Percentiles rank a stretch among this genome's conserved stretches.
These are phyloP conservation scores for Ellobius talpinus DNA, from an alignment of 2,113 vertebrate genomes.

Conservation along the genomic window DNA sequence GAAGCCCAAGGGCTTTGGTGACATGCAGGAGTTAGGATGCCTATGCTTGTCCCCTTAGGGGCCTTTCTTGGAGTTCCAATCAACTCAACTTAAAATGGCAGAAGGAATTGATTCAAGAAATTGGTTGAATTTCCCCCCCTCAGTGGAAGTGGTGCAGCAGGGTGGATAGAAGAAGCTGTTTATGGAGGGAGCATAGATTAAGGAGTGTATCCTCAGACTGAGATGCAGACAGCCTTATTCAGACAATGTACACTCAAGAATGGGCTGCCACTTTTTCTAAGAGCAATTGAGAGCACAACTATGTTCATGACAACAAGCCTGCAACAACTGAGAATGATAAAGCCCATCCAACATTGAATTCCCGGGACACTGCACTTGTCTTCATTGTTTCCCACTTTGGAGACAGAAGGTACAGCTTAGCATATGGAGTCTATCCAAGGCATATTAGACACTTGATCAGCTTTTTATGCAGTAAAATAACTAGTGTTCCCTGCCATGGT, in stretches of 20 bases:
- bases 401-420: not conserved
- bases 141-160: not conserved
- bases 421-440: not conserved
- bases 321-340: not conserved
- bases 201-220: not conserved
- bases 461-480: constrained; percentile 51
- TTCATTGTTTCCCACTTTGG: not conserved
- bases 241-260: not conserved
- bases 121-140: not conserved
- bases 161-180: not conserved
- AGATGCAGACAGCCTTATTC: not conserved
- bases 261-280: not conserved
- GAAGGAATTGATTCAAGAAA: not conserved
- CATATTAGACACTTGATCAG: not conserved
- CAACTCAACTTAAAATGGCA: not conserved
- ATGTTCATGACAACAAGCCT: not conserved
- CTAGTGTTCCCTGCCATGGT: not conserved
- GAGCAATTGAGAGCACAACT: not conserved
- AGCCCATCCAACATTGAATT: not conserved
- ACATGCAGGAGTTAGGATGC: not conserved
- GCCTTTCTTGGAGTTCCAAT: not conserved
- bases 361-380: not conserved
- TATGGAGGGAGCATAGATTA: not conserved
- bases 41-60: not conserved
- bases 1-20: not conserved